Conservation (phyloP, 2,797 vertebrate species). For the Potorous gilbertii region DNA sequence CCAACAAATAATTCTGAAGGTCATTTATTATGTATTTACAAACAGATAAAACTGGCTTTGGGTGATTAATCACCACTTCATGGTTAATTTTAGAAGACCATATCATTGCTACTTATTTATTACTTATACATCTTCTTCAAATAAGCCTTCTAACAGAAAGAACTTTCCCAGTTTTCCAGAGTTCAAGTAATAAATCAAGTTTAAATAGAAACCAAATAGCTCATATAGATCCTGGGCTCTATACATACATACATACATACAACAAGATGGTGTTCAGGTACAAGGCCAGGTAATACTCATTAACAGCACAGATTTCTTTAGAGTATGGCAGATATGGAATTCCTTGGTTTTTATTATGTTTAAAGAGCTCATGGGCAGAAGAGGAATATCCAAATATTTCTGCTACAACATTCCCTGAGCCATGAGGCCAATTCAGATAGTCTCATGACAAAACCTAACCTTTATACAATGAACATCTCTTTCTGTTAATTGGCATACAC, state of each 20-base stretch:
- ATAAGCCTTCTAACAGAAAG: constrained; percentile 11
- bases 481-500: constrained; percentile 16
- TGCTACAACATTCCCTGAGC: constrained; percentile 7
- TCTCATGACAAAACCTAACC: neutral
- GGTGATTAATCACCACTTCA: neutral
- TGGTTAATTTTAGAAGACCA: neutral
- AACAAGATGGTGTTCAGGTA: neutral
- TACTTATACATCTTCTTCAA: constrained; percentile 39
- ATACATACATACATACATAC: no score
- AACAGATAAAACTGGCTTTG: neutral
- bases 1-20: constrained; percentile 13
- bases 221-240: neutral
- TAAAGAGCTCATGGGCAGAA: constrained; percentile 14
- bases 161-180: constrained; percentile 35
- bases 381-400: neutral
- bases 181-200: constrained; percentile 29
- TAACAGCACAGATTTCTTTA: constrained; percentile 16
- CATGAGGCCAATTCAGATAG: constrained; percentile 43
- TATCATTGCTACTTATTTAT: neutral
- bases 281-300: constrained; percentile 9
- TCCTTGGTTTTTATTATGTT: neutral
- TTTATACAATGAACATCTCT: constrained; percentile 14
- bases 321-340: constrained; percentile 23
- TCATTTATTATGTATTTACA: neutral
- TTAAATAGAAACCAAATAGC: constrained; percentile 2